Conservation (phyloP, 1,140 invertebrate genomes). For the Diorhabda elongata region DNA sequence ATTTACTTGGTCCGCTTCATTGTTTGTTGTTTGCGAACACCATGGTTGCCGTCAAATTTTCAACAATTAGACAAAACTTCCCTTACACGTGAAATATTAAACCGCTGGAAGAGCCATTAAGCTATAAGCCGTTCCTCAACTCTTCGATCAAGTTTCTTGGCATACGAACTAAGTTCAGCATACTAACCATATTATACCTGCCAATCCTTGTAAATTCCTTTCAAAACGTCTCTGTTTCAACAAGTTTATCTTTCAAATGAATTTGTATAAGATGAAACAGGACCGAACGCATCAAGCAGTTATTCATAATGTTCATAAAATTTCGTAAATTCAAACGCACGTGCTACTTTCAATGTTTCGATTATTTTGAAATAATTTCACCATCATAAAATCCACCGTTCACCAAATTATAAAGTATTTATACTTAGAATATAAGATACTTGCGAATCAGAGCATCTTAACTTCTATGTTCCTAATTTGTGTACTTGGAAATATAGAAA, state of each 20-base stretch:
- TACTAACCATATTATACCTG: neutral
- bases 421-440: too few species aligned
- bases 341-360: too few species aligned
- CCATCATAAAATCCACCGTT: too few species aligned
- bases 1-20: neutral
- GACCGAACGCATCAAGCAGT: too few species aligned
- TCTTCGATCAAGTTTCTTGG: neutral
- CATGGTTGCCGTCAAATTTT: neutral
- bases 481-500: too few species aligned
- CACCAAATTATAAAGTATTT: too few species aligned
- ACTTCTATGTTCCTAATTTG: too few species aligned
- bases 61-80: slow-evolving; percentile 2
- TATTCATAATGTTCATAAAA: too few species aligned
- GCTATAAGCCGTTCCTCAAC: slow-evolving; percentile 1
- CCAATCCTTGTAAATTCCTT: slow-evolving; percentile 2
- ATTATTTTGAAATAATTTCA: too few species aligned
- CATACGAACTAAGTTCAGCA: neutral
- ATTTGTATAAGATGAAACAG: neutral
- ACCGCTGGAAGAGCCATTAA: neutral
- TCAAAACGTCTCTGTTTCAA: slow-evolving; percentile 1
- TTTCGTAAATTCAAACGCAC: too few species aligned
- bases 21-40: slow-evolving; percentile 2
- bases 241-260: slow-evolving; percentile 1
- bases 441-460: too few species aligned
- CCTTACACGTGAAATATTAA: slow-evolving; percentile 1